These are phyloP conservation scores for Steinernema scapterisci DNA, from an alignment of 2,888 invertebrate genomes.

Conservation along the genomic window DNA sequence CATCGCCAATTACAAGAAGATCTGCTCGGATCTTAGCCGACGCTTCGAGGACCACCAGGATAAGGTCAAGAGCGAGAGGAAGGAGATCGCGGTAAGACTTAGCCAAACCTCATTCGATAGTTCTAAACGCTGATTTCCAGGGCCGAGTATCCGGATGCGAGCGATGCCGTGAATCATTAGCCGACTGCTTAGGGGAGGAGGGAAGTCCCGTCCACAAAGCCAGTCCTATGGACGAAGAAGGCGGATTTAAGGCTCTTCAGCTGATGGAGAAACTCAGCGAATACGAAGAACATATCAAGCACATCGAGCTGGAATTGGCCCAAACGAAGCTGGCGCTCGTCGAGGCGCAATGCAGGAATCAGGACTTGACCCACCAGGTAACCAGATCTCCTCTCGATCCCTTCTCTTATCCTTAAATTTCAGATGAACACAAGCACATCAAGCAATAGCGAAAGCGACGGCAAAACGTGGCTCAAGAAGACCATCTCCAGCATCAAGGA, in stretches of 20 bases:
- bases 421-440: constrained; percentile 34
- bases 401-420: background rate
- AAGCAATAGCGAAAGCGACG: constrained; percentile 35
- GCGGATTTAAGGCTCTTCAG: constrained; percentile 36
- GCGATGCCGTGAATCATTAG: constrained; percentile 35
- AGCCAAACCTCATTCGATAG: background rate
- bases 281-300: constrained; percentile 70
- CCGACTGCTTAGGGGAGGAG: constrained; percentile 38
- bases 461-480: constrained; percentile 83
- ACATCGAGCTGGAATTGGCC: constrained; percentile 89
- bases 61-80: constrained; percentile 54
- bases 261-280: constrained; percentile 52
- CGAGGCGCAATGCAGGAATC: constrained; percentile 72
- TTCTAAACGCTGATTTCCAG: constrained; percentile 24
- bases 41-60: constrained; percentile 53
- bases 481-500: constrained; percentile 76
- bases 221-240: constrained; percentile 15
- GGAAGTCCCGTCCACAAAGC: constrained; percentile 18
- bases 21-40: constrained; percentile 55
- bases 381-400: constrained; percentile 59
- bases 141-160: constrained; percentile 40
- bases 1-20: constrained; percentile 55
- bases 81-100: constrained; percentile 53
- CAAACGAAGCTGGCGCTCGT: constrained; percentile 95
- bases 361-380: constrained; percentile 77